A percentile compares a stretch with the other conserved stretches of the same genome.
Evolutionary conservation across 2,888 invertebrate genomes (phyloP).

Genomic region (Oscheius onirici): DNA sequence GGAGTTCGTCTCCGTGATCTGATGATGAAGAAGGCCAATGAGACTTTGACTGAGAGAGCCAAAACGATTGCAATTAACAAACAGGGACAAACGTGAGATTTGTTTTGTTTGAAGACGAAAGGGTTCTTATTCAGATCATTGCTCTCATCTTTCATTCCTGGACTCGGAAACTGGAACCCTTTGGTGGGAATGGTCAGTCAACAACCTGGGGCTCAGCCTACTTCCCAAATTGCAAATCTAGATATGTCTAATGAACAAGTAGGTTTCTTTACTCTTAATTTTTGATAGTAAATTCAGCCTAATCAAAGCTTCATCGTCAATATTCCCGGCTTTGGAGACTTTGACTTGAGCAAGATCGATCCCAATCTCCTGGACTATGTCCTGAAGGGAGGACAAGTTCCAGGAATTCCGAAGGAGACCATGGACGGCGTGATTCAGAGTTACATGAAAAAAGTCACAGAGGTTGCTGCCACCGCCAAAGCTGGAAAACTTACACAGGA

Average conservation of each 20-base stretch:
- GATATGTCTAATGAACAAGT: slow-evolving; percentile 61
- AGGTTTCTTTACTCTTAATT: background rate
- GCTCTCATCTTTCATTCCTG: slow-evolving; percentile 55
- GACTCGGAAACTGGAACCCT: slow-evolving; percentile 44
- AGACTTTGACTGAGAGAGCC: slow-evolving; percentile 44
- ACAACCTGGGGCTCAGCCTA: slow-evolving; percentile 36
- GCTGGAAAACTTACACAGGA: slow-evolving; percentile 31
- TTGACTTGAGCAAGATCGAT: slow-evolving; percentile 66
- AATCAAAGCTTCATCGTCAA: slow-evolving; percentile 68
- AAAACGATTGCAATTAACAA: slow-evolving; percentile 20
- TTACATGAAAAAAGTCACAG: slow-evolving; percentile 63
- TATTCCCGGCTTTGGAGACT: slow-evolving; percentile 67
- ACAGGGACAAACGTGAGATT: background rate
- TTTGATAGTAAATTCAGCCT: slow-evolving; percentile 55
- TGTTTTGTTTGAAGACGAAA: background rate
- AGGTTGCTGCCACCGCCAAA: slow-evolving; percentile 60
- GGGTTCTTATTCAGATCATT: slow-evolving; percentile 39
- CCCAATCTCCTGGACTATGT: slow-evolving; percentile 66
- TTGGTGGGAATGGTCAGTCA: slow-evolving; percentile 36
- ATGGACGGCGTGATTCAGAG: slow-evolving; percentile 62
- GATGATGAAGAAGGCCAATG: slow-evolving; percentile 70
- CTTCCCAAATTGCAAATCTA: slow-evolving; percentile 41
- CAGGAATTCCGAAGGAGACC: slow-evolving; percentile 66
- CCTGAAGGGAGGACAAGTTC: slow-evolving; percentile 68
- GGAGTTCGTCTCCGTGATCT: slow-evolving; percentile 65